phyloP scores from a whole-genome alignment of 2,113 vertebrate species.

The Melierax canorus region DNA sequence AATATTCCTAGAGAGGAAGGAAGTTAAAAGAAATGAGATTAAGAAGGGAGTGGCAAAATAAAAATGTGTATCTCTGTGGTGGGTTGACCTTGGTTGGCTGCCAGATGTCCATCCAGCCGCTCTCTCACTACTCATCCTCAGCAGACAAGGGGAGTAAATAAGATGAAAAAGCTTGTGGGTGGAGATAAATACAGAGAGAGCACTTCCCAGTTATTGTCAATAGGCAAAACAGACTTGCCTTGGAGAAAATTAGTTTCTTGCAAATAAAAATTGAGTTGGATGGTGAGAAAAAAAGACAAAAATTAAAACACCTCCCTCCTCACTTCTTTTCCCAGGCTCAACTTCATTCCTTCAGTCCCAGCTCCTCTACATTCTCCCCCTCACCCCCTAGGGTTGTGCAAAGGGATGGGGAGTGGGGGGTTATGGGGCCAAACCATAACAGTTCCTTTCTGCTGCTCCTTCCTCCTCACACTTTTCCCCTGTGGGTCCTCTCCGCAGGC shows the following conservation, averaged over 20 bases:
- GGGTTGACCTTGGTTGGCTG: neutral
- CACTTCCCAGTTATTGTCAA: neutral
- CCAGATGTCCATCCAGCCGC: neutral
- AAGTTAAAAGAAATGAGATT: neutral
- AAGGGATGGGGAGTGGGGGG: neutral
- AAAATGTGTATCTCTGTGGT: neutral
- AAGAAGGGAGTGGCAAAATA: neutral
- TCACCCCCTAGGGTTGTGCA: neutral
- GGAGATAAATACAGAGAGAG: neutral
- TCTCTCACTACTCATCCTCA: neutral
- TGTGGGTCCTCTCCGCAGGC: neutral
- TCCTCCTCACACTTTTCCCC: neutral
- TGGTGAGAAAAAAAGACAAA: neutral
- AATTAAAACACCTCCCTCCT: rapidly evolving
- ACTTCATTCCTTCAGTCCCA: neutral
- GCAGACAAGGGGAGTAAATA: neutral
- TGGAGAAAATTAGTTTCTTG: neutral
- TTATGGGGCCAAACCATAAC: neutral
- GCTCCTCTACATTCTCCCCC: neutral
- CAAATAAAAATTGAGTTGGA: neutral
- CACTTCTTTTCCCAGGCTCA: neutral
- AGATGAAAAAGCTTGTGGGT: neutral
- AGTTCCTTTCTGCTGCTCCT: neutral
- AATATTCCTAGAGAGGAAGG: neutral
- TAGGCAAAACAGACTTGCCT: neutral